These are phyloP conservation scores for Chaetophractus vellerosus DNA, from an alignment of 2,797 vertebrate genomes.

Conservation along the genomic window DNA sequence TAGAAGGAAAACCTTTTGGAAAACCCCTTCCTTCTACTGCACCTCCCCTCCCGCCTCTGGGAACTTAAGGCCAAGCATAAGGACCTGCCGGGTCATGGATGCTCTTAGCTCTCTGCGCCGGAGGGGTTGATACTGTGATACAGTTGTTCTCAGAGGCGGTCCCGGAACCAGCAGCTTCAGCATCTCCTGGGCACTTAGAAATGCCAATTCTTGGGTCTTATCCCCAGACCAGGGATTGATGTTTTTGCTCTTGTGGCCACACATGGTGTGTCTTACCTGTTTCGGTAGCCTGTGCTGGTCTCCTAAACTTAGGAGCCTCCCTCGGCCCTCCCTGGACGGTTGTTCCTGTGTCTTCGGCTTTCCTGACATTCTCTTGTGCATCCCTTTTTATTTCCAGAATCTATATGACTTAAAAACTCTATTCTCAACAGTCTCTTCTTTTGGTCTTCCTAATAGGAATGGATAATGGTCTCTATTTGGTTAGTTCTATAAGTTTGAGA, in stretches of 20 bases:
- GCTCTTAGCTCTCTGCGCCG: background rate
- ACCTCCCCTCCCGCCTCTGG: background rate
- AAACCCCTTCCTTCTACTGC: background rate
- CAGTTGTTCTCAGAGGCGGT: background rate
- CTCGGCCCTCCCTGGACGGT: background rate
- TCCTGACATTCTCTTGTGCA: background rate
- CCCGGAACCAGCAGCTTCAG: background rate
- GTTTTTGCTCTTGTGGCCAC: slow-evolving; percentile 10
- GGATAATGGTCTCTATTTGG: background rate
- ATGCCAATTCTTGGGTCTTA: background rate
- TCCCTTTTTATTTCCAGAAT: background rate
- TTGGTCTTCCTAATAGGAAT: background rate
- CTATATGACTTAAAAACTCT: background rate
- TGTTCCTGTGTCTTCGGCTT: background rate
- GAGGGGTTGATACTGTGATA: background rate
- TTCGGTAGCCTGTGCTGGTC: background rate
- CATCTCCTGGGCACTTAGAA: background rate
- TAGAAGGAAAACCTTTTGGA: background rate
- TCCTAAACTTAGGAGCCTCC: background rate
- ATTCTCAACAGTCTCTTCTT: background rate
- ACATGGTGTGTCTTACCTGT: background rate
- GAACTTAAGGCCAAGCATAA: background rate
- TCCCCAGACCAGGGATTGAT: background rate
- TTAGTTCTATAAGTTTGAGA: background rate
- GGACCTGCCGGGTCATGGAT: background rate